Evolutionary conservation across 2,797 vertebrate genomes (phyloP), one percentile per base, ranked within the genome.

Genomic region (Knipowitschia caucasica): DNA sequence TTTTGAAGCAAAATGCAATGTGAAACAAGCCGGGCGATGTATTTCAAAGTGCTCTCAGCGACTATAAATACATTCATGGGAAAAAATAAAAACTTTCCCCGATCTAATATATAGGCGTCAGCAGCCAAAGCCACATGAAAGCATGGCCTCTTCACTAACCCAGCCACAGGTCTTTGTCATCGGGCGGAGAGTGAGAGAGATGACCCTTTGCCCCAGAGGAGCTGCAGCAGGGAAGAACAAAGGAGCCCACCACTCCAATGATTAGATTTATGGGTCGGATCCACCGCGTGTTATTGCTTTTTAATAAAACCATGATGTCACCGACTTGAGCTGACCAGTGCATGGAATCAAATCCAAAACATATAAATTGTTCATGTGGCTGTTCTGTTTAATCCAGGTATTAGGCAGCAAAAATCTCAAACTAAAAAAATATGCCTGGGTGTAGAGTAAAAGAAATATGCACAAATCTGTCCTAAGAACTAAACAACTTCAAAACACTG

Each of bases 201-300:
- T 27, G 27, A 47, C 45, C n/a, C 27, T 30, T 30, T 21, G 45
- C 18, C 45, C 17, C 8, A 4, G 27, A 30, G 27, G 15, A 12
- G 44, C 44, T 47, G 45, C 45, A 47, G 27, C 14, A 17, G 26
- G 9, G 15, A 29, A 46, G 44, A 46, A 46, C 15, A 47, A 47
- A 47, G 17, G 45, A 17, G 27, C 26, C n/a, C n/a, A n/a, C n/a
- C n/a, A n/a, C n/a, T 10, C 31, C 3, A 29, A 42, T 26, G 4
- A 51, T 53, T 9, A 61, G 33, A 56, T 50, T 40, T 34, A 52
- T 26, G 3, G 10, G 33, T n/a, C 24, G 23, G 35, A 57, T 54
- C 31, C 51, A 12, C 24, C 14, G 14, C 2, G 21, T 24, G 55
- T 57, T 62, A 50, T 53, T 51, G 26, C 54, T 59, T 43, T 23